A percentile compares a stretch with the other conserved stretches of the same genome.
These are phyloP conservation scores for Himalopsyche japonica DNA, from an alignment of 2,888 invertebrate genomes.

Conservation along the genomic window DNA sequence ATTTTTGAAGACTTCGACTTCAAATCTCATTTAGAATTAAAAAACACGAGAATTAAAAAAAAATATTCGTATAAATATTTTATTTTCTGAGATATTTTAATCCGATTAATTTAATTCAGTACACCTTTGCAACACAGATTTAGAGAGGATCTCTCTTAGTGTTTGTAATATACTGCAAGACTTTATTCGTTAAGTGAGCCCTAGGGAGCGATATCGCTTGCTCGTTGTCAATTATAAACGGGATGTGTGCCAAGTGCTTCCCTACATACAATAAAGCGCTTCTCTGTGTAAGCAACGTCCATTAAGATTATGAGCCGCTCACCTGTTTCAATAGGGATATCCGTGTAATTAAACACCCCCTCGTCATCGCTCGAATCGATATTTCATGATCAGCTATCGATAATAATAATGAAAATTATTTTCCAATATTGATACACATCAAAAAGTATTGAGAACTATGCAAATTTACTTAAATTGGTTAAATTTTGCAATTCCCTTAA, in stretches of 20 bases:
- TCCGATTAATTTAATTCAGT: too few relatives aligned
- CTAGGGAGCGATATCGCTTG: conserved; percentile 29
- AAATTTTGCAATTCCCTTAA: too few relatives aligned
- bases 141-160: background rate
- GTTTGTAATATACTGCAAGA: conserved; percentile 14
- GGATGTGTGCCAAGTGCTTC: conserved; percentile 19
- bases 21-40: too few relatives aligned
- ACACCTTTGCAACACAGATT: background rate
- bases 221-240: conserved; percentile 36
- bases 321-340: conserved; percentile 12
- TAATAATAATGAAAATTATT: too few relatives aligned
- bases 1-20: too few relatives aligned
- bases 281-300: conserved; percentile 5
- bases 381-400: background rate
- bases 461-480: too few relatives aligned
- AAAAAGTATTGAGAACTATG: too few relatives aligned
- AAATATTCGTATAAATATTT: too few relatives aligned
- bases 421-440: too few relatives aligned
- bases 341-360: background rate
- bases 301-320: conserved; percentile 15
- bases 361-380: background rate
- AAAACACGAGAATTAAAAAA: too few relatives aligned
- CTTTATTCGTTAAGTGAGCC: conserved; percentile 23
- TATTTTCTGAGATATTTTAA: too few relatives aligned
- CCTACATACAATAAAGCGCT: conserved; percentile 23